Conservation (phyloP, 2,888 invertebrate genomes). For the Gisinianus flammeolus region DNA sequence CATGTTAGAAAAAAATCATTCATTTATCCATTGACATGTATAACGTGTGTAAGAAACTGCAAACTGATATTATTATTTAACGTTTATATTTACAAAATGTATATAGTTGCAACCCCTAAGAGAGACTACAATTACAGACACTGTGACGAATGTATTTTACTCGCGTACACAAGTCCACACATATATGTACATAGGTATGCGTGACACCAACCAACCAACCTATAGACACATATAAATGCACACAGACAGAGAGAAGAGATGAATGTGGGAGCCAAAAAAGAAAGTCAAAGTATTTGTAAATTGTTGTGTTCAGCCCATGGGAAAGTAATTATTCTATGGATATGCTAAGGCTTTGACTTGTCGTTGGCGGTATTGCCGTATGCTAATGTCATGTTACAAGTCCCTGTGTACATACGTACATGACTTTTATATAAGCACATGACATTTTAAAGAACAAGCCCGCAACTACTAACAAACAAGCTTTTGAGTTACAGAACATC, state of each 20-base stretch:
- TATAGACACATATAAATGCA: neutral
- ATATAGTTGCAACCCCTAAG: too few relatives aligned
- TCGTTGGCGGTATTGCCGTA: neutral
- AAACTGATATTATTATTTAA: too few relatives aligned
- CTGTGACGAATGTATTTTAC: neutral
- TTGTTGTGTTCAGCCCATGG: conserved; percentile 3
- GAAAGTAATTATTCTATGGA: conserved; percentile 2
- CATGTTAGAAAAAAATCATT: too few relatives aligned
- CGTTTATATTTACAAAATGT: too few relatives aligned
- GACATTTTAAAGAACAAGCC: neutral
- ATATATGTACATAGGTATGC: neutral
- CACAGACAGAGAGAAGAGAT: neutral
- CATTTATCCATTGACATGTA: too few relatives aligned
- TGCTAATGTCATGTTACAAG: neutral
- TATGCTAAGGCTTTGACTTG: neutral
- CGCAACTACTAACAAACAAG: neutral
- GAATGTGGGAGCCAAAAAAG: conserved; percentile 14
- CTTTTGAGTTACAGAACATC: too few relatives aligned
- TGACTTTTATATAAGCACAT: neutral
- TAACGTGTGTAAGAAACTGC: too few relatives aligned
- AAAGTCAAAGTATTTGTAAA: neutral
- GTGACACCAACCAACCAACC: neutral
- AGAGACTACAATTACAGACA: too few relatives aligned
- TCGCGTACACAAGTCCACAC: neutral
- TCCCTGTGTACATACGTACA: neutral